Conservation (phyloP, 2,113 vertebrate species). For the Proteles cristata region DNA sequence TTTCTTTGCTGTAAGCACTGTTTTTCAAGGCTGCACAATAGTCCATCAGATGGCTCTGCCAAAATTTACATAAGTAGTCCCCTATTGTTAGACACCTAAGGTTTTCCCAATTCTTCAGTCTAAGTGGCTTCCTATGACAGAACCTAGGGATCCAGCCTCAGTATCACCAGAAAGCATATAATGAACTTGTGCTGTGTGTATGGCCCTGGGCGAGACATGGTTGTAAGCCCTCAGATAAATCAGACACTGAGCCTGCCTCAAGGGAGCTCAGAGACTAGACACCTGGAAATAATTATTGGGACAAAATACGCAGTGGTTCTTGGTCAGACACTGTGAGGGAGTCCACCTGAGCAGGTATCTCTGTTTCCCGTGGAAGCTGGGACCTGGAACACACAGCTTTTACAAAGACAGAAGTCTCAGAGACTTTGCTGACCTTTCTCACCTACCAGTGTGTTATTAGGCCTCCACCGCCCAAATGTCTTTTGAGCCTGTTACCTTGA, state of each 20-base stretch:
- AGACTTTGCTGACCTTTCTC: not conserved
- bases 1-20: slow-evolving; percentile 32
- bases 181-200: not conserved
- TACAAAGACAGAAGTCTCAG: not conserved
- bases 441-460: not conserved
- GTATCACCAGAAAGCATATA: not conserved
- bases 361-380: not conserved
- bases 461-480: not conserved
- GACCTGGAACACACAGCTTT: not conserved
- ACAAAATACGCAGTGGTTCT: not conserved
- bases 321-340: not conserved
- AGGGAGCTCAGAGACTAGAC: not conserved
- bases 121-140: not conserved
- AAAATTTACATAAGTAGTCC: slow-evolving; percentile 5
- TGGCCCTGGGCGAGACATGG: not conserved
- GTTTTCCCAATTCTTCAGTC: not conserved
- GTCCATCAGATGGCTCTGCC: not conserved
- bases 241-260: not conserved
- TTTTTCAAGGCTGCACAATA: not conserved
- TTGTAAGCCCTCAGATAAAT: not conserved
- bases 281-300: not conserved
- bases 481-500: not conserved
- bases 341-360: not conserved
- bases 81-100: not conserved
- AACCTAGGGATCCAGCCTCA: not conserved